Conservation (phyloP, 1,140 invertebrate species). For the Temnothorax longispinosus region DNA sequence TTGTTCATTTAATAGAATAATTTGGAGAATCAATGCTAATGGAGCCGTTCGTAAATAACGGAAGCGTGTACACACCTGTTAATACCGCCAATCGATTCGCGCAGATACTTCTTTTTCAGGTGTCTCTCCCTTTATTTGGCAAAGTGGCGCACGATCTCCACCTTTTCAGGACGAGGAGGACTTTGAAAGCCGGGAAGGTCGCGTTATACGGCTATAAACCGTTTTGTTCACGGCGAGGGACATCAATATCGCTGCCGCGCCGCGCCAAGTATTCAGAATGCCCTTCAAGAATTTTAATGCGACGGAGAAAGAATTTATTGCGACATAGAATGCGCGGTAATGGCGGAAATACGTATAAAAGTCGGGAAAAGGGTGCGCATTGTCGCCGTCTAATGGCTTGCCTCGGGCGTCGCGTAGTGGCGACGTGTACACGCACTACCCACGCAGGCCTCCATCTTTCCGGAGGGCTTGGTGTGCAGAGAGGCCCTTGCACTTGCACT, state of each 20-base stretch:
- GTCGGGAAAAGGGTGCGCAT: conserved; percentile 81
- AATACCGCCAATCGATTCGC: conserved; percentile 46
- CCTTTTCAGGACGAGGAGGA: conserved; percentile 16
- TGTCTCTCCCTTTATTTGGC: not conserved
- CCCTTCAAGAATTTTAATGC: conserved; percentile 82
- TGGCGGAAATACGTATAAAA: conserved; percentile 83
- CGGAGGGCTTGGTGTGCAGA: conserved; percentile 12
- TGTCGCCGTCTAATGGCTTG: conserved; percentile 81
- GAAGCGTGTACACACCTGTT: conserved; percentile 27
- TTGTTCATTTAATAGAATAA: not conserved
- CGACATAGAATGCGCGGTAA: conserved; percentile 81
- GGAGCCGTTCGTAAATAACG: conserved; percentile 14
- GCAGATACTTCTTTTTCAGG: not conserved
- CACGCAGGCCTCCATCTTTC: conserved; percentile 62
- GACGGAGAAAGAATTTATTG: conserved; percentile 81
- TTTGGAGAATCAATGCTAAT: not conserved
- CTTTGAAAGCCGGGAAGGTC: conserved; percentile 16
- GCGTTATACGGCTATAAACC: conserved; percentile 26
- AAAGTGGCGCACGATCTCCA: not conserved
- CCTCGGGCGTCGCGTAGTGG: conserved; percentile 73
- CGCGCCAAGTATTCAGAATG: conserved; percentile 78
- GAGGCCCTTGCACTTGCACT: conserved; percentile 29
- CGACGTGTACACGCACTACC: conserved; percentile 69
- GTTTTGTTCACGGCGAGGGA: conserved; percentile 72
- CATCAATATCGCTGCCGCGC: conserved; percentile 71